Percentiles rank a stretch among this genome's conserved stretches.
These are phyloP conservation scores for Trisateles emortualis DNA, from an alignment of 2,888 invertebrate genomes.

Conservation along the genomic window DNA sequence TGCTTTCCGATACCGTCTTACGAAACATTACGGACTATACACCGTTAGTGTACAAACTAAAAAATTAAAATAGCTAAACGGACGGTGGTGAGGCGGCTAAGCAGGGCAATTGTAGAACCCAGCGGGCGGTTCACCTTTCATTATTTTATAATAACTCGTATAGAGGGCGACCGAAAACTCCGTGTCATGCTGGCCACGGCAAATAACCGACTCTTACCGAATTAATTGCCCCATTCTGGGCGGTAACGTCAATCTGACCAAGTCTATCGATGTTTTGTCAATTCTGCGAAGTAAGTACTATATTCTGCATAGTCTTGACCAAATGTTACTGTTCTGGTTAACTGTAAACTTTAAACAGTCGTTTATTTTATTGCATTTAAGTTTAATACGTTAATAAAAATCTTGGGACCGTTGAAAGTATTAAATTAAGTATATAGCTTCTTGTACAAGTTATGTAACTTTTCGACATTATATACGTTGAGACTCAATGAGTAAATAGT, in stretches of 20 bases:
- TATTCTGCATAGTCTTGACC: slow-evolving; percentile 11
- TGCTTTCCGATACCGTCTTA: slow-evolving; percentile 69
- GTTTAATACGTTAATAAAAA: neutral
- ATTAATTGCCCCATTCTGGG: slow-evolving; percentile 83
- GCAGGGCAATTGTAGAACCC: slow-evolving; percentile 84
- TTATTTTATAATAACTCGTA: slow-evolving; percentile 86
- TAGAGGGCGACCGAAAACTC: slow-evolving; percentile 76
- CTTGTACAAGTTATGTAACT: neutral
- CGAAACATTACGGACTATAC: slow-evolving; percentile 58
- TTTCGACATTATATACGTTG: neutral
- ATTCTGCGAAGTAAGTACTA: slow-evolving; percentile 54
- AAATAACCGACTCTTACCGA: slow-evolving; percentile 78
- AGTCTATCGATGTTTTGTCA: slow-evolving; percentile 62
- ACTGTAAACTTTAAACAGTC: slow-evolving; percentile 3
- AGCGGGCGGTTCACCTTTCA: slow-evolving; percentile 85
- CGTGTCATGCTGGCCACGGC: slow-evolving; percentile 77
- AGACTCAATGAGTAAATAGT: slow-evolving; percentile 6
- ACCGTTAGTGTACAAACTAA: slow-evolving; percentile 86
- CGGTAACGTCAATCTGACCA: slow-evolving; percentile 74
- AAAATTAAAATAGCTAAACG: slow-evolving; percentile 86
- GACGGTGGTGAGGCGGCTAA: slow-evolving; percentile 80
- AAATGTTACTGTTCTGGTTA: neutral
- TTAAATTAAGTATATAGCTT: neutral
- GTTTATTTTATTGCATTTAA: neutral
- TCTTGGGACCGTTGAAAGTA: neutral